Evolutionary conservation across 2,113 vertebrate genomes (phyloP).

Genomic region (Micronycteris hirsuta): DNA sequence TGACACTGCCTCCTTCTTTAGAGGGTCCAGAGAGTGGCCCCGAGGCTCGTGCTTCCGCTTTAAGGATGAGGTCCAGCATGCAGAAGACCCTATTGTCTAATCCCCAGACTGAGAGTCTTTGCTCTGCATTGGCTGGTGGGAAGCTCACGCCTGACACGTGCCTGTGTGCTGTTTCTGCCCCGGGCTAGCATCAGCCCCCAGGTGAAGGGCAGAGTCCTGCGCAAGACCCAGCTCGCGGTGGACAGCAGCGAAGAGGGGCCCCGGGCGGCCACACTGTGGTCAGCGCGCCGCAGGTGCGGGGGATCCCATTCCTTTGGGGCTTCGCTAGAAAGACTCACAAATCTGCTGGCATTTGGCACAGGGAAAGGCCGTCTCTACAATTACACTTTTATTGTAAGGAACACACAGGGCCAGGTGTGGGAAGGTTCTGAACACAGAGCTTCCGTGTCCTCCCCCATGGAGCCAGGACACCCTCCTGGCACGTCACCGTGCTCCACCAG

Average conservation of each 20-base stretch:
- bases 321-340: not conserved
- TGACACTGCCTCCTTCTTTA: not conserved
- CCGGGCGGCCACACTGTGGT: not conserved
- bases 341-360: too few relatives aligned
- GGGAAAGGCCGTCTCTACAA: not conserved
- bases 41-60: not conserved
- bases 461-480: not conserved
- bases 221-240: not conserved
- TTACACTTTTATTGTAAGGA: not conserved
- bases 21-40: not conserved
- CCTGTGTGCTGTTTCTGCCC: not conserved
- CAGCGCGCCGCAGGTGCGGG: not conserved
- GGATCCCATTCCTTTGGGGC: not conserved
- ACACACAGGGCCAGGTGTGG: not conserved
- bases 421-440: not conserved
- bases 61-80: not conserved
- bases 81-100: not conserved
- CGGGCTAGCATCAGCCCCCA: not conserved
- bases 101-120: not conserved
- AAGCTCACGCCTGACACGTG: not conserved
- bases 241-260: not conserved
- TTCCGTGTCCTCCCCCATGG: fast-evolving
- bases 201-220: not conserved
- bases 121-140: not conserved
- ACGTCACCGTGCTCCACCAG: fast-evolving